Base-by-base conservation (phyloP, 2,113 vertebrate genomes). In the Oryzias melastigma region DNA sequence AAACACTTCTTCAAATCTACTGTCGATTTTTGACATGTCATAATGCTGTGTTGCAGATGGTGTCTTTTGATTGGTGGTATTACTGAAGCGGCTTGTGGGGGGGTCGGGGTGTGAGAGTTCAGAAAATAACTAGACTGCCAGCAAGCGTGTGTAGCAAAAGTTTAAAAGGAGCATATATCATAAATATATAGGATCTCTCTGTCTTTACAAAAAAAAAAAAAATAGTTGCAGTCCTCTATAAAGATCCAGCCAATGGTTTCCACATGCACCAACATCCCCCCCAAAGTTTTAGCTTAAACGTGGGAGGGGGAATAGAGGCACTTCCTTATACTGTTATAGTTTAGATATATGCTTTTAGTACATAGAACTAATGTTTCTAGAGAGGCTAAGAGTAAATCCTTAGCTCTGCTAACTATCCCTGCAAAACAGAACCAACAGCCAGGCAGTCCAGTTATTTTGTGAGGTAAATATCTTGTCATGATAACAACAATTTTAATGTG, bases 401-500 rank as follows among this genome's bases (percentile, higher is more conserved):
- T 79, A 75, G 85, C 74, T 77, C 70, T 58, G 58, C 70, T 81
- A 51, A 82, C 70, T 65, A 81, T 90, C 87, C 86, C 89, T 91
- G 90, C 85, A 84, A 85, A 84, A 77, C 57, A 81, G 84, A 90
- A 89, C 85, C 76, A 81, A 87, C 83, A 87, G 83, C 84, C 62
- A 73, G 90, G 90, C 91, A 92, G 91, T 92, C 91, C 88, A 93
- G 92, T 92, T 91, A 92, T 92, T 93, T 90, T 88, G 67, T 89
- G 90, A 91, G 77, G 79, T 85, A 72, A 62, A 80, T 80, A 58
- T 73, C 73, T 80, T 78, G 60, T 85, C 81, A 76, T 61, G 71
- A 71, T 49, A 79, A 82, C 63, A 64, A 59, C 60, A 62, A 72
- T 87, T 83, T 68, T 15, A 67, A 77, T 78, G 73, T 73, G 73